A percentile compares a stretch with the other conserved stretches of the same genome.
Evolutionary conservation across 1,140 invertebrate genomes (phyloP).

Genomic region (Drosophila persimilis): DNA sequence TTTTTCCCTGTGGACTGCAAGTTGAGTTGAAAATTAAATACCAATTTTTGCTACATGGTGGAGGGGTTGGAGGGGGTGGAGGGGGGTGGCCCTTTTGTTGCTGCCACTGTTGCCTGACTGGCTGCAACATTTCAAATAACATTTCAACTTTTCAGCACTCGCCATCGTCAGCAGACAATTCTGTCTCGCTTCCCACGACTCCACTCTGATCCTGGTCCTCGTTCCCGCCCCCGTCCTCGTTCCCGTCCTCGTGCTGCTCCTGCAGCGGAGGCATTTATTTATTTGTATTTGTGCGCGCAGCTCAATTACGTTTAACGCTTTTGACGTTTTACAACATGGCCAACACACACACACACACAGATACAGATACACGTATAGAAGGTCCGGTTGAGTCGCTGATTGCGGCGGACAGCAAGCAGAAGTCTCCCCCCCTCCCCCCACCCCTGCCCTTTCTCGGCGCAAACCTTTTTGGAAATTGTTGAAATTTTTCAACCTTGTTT

Average conservation of each 20-base stretch:
- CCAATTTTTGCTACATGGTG: slow-evolving; percentile 72
- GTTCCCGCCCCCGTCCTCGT: no score
- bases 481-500: slow-evolving; percentile 53
- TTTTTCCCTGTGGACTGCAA: slow-evolving; percentile 69
- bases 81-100: slow-evolving; percentile 13
- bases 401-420: slow-evolving; percentile 53
- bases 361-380: slow-evolving; percentile 10
- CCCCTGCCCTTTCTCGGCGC: not conserved
- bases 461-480: slow-evolving; percentile 52
- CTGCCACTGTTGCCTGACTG: slow-evolving; percentile 42
- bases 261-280: slow-evolving; percentile 68
- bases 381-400: slow-evolving; percentile 56
- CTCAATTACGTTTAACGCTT: slow-evolving; percentile 82
- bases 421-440: not conserved
- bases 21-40: slow-evolving; percentile 79
- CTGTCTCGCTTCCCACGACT: slow-evolving; percentile 34
- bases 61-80: no score
- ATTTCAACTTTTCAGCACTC: slow-evolving; percentile 75
- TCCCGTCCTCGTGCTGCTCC: no score
- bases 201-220: slow-evolving; percentile 2
- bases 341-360: slow-evolving; percentile 34
- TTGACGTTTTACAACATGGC: slow-evolving; percentile 78
- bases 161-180: slow-evolving; percentile 67
- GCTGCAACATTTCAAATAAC: slow-evolving; percentile 80
- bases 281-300: slow-evolving; percentile 80